Conservation (phyloP, 2,888 invertebrate genomes). For the Coelopa pilipes region DNA sequence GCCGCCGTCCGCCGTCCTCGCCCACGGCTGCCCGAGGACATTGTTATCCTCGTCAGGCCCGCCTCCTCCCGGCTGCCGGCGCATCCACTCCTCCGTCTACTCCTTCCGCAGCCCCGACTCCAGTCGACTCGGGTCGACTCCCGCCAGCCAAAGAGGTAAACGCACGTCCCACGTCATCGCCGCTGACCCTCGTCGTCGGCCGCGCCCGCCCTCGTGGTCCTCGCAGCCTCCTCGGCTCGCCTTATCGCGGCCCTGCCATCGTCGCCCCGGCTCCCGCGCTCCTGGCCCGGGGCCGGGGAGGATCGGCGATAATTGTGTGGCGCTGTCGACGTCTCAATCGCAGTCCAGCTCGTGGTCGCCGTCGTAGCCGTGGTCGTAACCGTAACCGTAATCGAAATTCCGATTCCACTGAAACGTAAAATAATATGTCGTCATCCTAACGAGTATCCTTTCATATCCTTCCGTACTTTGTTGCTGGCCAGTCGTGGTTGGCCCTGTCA, state of each 20-base stretch:
- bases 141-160: constrained; percentile 20
- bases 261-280: not conserved
- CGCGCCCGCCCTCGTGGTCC: not conserved
- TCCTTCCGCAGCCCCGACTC: not conserved
- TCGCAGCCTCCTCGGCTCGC: constrained; percentile 1
- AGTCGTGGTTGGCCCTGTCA: too few species aligned
- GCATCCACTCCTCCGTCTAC: not conserved
- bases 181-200: not conserved
- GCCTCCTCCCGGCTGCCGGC: not conserved
- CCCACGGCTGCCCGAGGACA: not conserved
- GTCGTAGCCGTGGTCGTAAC: constrained; percentile 46
- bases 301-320: constrained; percentile 22
- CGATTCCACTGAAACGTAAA: constrained; percentile 58
- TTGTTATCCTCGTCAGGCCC: not conserved
- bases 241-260: too few species aligned
- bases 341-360: constrained; percentile 41
- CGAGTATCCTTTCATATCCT: constrained; percentile 24
- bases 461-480: not conserved
- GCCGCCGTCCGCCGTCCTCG: too few species aligned
- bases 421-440: constrained; percentile 50
- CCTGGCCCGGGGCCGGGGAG: not conserved
- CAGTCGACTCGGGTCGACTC: too few species aligned
- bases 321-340: constrained; percentile 54
- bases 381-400: constrained; percentile 57
- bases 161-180: not conserved